A percentile compares a stretch with the other conserved stretches of the same genome.
Evolutionary conservation across 2,888 invertebrate genomes (phyloP).

Genomic region (Zelleria hepariella): DNA sequence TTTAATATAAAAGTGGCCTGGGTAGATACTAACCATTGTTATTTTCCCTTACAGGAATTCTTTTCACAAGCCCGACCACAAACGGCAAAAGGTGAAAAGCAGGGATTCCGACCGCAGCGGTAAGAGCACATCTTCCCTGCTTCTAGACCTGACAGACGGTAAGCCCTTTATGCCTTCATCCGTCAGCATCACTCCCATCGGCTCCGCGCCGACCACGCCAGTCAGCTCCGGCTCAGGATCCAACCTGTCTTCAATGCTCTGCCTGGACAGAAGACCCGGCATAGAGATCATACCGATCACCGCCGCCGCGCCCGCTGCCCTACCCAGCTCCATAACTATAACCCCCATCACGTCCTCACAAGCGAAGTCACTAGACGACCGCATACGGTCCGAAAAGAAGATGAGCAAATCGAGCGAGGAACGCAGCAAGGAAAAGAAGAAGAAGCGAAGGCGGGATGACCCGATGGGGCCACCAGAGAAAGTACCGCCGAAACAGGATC

Average conservation of each 20-base stretch:
- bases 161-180: conserved; percentile 67
- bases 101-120: conserved; percentile 65
- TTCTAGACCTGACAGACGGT: conserved; percentile 70
- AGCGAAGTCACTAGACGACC: conserved; percentile 59
- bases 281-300: conserved; percentile 90
- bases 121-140: conserved; percentile 52
- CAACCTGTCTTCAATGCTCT: conserved; percentile 73
- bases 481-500: conserved; percentile 80
- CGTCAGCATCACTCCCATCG: conserved; percentile 65
- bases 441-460: conserved; percentile 82
- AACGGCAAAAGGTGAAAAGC: conserved; percentile 74
- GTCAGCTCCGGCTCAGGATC: conserved; percentile 75
- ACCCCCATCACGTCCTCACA: conserved; percentile 81
- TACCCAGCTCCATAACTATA: conserved; percentile 88
- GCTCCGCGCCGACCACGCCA: conserved; percentile 68
- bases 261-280: conserved; percentile 79
- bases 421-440: conserved; percentile 76
- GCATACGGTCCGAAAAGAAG: conserved; percentile 59
- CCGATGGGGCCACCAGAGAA: conserved; percentile 89
- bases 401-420: conserved; percentile 59
- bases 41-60: conserved; percentile 55
- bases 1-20: no score
- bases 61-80: conserved; percentile 72
- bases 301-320: conserved; percentile 72
- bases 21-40: no score